These are phyloP conservation scores for Mus musculus DNA, from an alignment of 2,113 vertebrate genomes.

Conservation along the genomic window DNA sequence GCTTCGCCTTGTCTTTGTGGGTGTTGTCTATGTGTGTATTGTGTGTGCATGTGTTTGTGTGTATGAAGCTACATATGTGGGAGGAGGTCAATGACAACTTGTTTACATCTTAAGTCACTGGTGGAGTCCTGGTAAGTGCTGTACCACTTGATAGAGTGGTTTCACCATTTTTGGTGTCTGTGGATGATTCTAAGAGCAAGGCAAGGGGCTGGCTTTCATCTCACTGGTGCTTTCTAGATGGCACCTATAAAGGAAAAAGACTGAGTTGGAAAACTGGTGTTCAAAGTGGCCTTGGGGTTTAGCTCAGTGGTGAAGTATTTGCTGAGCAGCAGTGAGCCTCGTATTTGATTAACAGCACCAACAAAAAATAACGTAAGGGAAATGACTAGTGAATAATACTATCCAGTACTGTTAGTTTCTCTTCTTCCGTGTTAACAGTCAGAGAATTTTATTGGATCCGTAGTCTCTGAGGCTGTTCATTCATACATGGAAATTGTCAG, in stretches of 20 bases:
- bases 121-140: conserved; percentile 47
- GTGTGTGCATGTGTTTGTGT: not conserved
- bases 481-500: conserved; percentile 65
- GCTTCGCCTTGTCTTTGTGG: not conserved
- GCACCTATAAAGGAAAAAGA: not conserved
- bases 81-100: not conserved
- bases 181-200: not conserved
- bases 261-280: not conserved
- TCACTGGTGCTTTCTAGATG: conserved; percentile 71
- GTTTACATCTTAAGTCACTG: not conserved
- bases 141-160: conserved; percentile 48
- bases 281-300: not conserved
- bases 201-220: conserved; percentile 71
- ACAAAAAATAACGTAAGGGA: not conserved
- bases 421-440: not conserved
- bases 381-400: not conserved
- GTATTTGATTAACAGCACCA: not conserved
- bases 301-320: not conserved
- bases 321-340: not conserved
- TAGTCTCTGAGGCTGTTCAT: conserved; percentile 50
- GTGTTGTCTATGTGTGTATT: not conserved
- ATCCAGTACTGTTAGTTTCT: not conserved
- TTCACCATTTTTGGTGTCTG: conserved; percentile 30
- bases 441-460: not conserved
- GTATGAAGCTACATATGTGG: not conserved